Percentiles rank a stretch among this genome's conserved stretches.
Evolutionary conservation across 2,113 vertebrate genomes (phyloP).

Genomic region (Rhombomys opimus): DNA sequence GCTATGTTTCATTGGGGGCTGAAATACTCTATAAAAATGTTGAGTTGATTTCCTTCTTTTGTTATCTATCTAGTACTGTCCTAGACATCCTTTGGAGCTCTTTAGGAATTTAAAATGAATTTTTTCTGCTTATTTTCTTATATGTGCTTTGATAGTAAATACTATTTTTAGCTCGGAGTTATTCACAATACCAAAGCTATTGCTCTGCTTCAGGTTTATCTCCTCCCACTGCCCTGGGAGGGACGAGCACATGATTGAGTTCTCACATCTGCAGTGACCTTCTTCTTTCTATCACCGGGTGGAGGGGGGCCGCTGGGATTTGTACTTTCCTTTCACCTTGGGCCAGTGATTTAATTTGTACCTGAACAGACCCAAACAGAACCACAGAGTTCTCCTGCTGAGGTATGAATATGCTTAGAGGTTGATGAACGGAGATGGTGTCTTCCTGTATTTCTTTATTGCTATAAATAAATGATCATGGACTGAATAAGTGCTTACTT

Average conservation of each 20-base stretch:
- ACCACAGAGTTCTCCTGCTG: neutral
- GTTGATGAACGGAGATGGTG: neutral
- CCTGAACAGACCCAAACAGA: neutral
- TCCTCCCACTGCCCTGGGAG: neutral
- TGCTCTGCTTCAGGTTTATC: neutral
- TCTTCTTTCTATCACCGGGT: neutral
- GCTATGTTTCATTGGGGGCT: neutral
- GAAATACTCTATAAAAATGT: neutral
- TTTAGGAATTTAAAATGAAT: conserved; percentile 52
- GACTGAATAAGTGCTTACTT: neutral
- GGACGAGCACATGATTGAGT: neutral
- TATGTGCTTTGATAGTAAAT: conserved; percentile 17
- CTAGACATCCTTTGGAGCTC: neutral
- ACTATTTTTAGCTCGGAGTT: neutral
- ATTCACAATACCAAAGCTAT: neutral
- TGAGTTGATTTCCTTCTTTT: neutral
- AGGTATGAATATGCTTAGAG: neutral
- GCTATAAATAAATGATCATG: neutral
- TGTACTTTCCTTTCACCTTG: neutral
- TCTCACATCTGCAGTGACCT: neutral
- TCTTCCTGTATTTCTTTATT: neutral
- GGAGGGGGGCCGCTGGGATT: no score
- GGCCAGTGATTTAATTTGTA: neutral
- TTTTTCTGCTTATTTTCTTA: conserved; percentile 57
- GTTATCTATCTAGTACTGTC: neutral